Evolutionary conservation across 2,797 vertebrate genomes (phyloP), one percentile per base, ranked within the genome.

Genomic region (Ctenopoma kingsleyae): DNA sequence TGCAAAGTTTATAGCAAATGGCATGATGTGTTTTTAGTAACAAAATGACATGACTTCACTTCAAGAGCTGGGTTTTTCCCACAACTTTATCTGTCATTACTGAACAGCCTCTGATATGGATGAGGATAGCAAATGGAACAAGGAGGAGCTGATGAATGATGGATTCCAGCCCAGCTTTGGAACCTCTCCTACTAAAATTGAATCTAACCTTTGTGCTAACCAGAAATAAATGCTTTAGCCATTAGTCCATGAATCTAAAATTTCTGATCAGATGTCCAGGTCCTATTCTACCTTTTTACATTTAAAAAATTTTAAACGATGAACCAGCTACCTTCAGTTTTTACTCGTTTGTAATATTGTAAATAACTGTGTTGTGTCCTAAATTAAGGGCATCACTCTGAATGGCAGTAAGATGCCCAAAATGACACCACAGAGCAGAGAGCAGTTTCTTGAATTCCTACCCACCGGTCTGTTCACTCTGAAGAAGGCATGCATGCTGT

Each of bases 401-500:
- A 44, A 44, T 7, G 17, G 16, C 7, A 12, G 7, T 16, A 38
- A 65, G 13, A 49, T 63, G 35, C 23, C 25, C 5, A 52, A 65
- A 55, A 43, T 15, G 2, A 40, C 1, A 59, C 23, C 2, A 64
- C 17, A 54, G 66, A 78, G 43, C 8, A 19, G n/a, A 10, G 19
- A 22, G 19, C 10, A 47, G 44, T 12, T 47, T 22, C 44, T 11
- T 47, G 44, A 59, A 44, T 63, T 82, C 61, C 71, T 72, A 66
- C 86, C 85, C 82, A 79, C 78, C 85, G 84, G 38, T 85, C 75
- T 76, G 78, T 75, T 84, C 71, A 80, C 81, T 90, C 89, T 89
- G 74, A 83, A 82, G 89, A 92, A 89, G 83, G 86, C 94, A 94
- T 93, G 95, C 92, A 92, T 97, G 78, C 71, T 83, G 85, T 81